Base-by-base conservation (phyloP, 2,888 invertebrate species). In the Corythucha ciliata region DNA sequence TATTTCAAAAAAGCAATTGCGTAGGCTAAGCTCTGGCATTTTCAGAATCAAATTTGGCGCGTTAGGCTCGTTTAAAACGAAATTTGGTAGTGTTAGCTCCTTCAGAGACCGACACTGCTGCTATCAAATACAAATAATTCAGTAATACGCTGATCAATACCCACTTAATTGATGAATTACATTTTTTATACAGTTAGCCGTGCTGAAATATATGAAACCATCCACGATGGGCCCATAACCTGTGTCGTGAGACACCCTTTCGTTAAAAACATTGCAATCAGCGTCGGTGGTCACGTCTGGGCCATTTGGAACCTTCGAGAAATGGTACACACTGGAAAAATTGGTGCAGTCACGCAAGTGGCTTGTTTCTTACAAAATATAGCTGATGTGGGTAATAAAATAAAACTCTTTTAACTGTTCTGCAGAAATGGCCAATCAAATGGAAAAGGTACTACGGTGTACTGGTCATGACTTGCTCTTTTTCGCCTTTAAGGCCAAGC, bases 151-250 rank as follows among this genome's bases (percentile, higher is more conserved):
- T n/a, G n/a, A n/a, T n/a, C n/a, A n/a, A n/a, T n/a, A n/a, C n/a
- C n/a, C n/a, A n/a, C n/a, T n/a, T n/a, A n/a, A n/a, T n/a, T n/a
- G n/a, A n/a, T n/a, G n/a, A n/a, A n/a, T n/a, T n/a, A n/a, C n/a
- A n/a, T n/a, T n/a, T n/a, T n/a, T n/a, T n/a, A n/a, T n/a, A n/a
- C n/a, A n/a, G n/a, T n/a, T n/a, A n/a, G n/a, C 21, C n/a, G n/a
- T 39, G 22, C 21, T 39, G 20, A 39, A 12, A 20, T 18, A 39
- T 57, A 48, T 48, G 53, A 58, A 33, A 29, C 48, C n/a, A 48
- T 58, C 37, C 62, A 62, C 36, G 61, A 61, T 46, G 60, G 62
- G 12, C 61, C 62, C 6, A 58, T 62, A 12, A 56, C 53, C 16
- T 42, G 54, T 12, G 55, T 62, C 14, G 41, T 48, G 8, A 44